Conservation (phyloP, 2,888 invertebrate genomes). For the Hylaea fasciaria region DNA sequence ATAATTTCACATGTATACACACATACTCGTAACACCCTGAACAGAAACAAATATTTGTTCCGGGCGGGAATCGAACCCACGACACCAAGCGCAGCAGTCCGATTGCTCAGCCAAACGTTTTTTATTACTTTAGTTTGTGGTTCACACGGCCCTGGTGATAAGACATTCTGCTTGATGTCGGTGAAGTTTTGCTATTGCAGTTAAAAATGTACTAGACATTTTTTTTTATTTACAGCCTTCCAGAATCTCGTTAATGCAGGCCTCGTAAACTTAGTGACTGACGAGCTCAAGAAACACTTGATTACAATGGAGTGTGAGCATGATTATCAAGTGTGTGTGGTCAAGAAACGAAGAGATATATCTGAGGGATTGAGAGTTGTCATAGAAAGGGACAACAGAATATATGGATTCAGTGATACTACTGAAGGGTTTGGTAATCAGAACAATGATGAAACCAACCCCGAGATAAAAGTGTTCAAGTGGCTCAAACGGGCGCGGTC, state of each 20-base stretch:
- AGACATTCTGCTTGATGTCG: too few relatives aligned
- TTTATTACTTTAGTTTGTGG: too few relatives aligned
- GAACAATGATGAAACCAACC: conserved; percentile 60
- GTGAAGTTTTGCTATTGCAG: too few relatives aligned
- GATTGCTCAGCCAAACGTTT: too few relatives aligned
- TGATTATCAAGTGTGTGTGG: conserved; percentile 52
- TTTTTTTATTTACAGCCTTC: conserved; percentile 67
- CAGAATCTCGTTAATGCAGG: conserved; percentile 79
- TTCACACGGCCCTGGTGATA: too few relatives aligned
- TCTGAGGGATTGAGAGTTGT: conserved; percentile 72
- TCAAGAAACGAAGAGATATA: conserved; percentile 61
- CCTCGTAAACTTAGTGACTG: conserved; percentile 70
- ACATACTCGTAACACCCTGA: too few relatives aligned
- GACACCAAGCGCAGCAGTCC: too few relatives aligned
- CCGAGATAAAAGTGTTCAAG: conserved; percentile 52
- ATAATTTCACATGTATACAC: too few relatives aligned
- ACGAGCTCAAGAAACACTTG: conserved; percentile 71
- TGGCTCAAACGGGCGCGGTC: conserved; percentile 64
- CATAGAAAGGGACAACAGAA: conserved; percentile 81
- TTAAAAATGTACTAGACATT: not conserved
- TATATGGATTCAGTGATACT: conserved; percentile 75
- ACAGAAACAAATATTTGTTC: too few relatives aligned
- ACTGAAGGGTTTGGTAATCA: conserved; percentile 74
- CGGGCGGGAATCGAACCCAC: too few relatives aligned
- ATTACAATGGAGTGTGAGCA: conserved; percentile 76